Percentiles rank a stretch among this genome's conserved stretches.
These are phyloP conservation scores for Hestina assimilis DNA, from an alignment of 1,140 invertebrate genomes.

Conservation along the genomic window DNA sequence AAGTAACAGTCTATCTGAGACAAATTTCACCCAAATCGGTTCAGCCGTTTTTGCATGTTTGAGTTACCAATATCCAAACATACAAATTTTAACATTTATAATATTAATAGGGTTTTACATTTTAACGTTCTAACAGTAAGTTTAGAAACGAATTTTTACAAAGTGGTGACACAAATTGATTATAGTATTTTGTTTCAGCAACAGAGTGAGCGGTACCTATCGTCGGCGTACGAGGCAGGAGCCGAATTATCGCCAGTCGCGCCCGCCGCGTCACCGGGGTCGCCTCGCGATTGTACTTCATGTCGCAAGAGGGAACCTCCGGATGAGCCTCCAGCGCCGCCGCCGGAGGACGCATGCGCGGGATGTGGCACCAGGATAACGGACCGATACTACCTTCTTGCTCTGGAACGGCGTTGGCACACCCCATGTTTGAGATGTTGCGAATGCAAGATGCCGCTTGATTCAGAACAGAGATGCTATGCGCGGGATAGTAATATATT, in stretches of 20 bases:
- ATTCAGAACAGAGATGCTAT: constrained; percentile 95
- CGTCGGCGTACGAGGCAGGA: constrained; percentile 83
- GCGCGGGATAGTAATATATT: constrained; percentile 96
- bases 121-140: too few species aligned
- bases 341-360: constrained; percentile 84
- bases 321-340: constrained; percentile 56
- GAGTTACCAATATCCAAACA: too few species aligned
- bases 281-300: constrained; percentile 74
- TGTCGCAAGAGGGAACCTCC: constrained; percentile 75
- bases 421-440: constrained; percentile 93
- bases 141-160: too few species aligned
- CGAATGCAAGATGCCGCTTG: constrained; percentile 92
- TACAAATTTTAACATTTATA: too few species aligned
- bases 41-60: too few species aligned
- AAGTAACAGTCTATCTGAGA: too few species aligned
- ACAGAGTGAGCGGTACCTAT: constrained; percentile 81
- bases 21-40: too few species aligned
- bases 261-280: constrained; percentile 79
- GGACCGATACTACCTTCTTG: constrained; percentile 95
- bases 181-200: constrained; percentile 65
- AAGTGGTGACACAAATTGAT: too few species aligned
- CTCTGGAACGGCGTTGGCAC: constrained; percentile 96
- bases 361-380: constrained; percentile 91
- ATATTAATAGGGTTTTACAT: too few species aligned
- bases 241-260: constrained; percentile 85